A percentile compares a stretch with the other conserved stretches of the same genome.
These are phyloP conservation scores for Prunella himalayana DNA, from an alignment of 2,113 vertebrate genomes.

Conservation along the genomic window DNA sequence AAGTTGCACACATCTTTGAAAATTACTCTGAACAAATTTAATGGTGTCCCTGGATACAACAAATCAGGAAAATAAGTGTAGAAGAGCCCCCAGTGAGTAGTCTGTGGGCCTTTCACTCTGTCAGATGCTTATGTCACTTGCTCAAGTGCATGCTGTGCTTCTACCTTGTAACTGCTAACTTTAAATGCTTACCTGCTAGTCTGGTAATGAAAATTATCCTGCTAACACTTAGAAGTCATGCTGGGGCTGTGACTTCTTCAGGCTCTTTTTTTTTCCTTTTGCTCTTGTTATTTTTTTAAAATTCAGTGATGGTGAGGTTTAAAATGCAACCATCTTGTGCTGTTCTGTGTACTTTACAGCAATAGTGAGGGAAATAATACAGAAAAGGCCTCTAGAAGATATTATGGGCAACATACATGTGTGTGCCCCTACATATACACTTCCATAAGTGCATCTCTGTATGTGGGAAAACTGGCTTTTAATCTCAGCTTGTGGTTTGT, in stretches of 20 bases:
- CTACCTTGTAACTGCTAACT: not conserved
- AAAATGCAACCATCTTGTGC: not conserved
- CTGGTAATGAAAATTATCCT: not conserved
- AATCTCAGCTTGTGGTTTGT: not conserved
- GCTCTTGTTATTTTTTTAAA: not conserved
- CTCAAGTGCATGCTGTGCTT: not conserved
- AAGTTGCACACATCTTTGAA: not conserved
- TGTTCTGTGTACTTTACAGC: not conserved
- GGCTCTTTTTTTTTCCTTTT: not conserved
- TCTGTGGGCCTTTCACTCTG: not conserved
- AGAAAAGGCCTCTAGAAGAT: not conserved
- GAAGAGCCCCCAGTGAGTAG: not conserved
- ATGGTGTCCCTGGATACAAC: not conserved
- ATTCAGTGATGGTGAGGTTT: not conserved
- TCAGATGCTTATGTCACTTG: not conserved
- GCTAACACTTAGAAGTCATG: not conserved
- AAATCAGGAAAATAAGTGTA: not conserved
- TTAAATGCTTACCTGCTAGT: not conserved
- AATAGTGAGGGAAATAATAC: not conserved
- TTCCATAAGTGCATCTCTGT: not conserved
- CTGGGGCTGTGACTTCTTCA: not conserved
- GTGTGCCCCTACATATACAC: too few species aligned
- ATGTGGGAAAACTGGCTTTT: not conserved
- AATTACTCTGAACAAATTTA: not conserved
- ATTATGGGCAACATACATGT: not conserved